Conservation (phyloP, 2,888 invertebrate species). For the Cosmia trapezina region DNA sequence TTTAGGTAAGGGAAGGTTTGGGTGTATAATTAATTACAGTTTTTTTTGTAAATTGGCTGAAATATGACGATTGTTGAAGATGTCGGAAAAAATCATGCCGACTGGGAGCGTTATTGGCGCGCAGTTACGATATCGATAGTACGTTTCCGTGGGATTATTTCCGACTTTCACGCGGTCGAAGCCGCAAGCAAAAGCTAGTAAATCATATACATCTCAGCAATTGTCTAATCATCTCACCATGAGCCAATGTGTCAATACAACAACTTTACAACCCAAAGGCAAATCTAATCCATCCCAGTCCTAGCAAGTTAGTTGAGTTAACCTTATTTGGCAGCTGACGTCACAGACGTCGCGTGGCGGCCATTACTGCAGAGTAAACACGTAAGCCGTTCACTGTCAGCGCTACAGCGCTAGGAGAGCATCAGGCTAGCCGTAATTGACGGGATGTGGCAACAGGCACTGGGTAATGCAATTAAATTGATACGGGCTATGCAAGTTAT, state of each 20-base stretch:
- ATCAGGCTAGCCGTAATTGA: conserved; percentile 44
- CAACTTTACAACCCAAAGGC: conserved; percentile 6
- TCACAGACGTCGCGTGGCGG: conserved; percentile 35
- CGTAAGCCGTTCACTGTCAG: conserved; percentile 54
- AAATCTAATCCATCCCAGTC: conserved; percentile 39
- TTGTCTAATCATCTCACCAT: not conserved
- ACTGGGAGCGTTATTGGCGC: no score
- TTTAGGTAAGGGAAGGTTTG: no score
- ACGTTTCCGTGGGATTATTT: no score
- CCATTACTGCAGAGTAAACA: conserved; percentile 53
- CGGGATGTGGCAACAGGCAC: conserved; percentile 36
- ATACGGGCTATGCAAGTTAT: conserved; percentile 9
- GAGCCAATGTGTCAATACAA: conserved; percentile 27
- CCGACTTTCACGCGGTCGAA: no score
- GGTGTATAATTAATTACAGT: no score
- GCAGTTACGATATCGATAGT: no score
- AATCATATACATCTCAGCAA: not conserved
- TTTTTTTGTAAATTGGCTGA: no score
- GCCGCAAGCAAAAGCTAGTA: not conserved
- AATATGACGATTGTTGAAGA: no score
- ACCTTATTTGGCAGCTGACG: conserved; percentile 53
- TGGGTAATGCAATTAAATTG: conserved; percentile 41
- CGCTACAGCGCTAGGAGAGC: conserved; percentile 48
- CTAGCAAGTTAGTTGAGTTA: conserved; percentile 42
- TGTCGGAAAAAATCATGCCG: no score